Base-by-base conservation (phyloP, 2,797 vertebrate species). In the Acanthurus leucopareius region DNA sequence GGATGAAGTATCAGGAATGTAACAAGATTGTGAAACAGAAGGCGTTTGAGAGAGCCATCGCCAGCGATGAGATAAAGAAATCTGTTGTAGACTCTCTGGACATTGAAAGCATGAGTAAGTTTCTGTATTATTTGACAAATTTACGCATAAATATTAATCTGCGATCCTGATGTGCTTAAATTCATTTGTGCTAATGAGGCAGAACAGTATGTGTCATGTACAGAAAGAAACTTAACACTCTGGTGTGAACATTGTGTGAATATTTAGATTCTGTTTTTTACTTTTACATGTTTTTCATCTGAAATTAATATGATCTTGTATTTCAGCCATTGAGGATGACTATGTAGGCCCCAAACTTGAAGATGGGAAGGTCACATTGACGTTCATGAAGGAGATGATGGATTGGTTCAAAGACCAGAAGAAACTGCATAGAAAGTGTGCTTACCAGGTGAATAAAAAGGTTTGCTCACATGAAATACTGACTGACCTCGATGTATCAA, bases 61-160 rank as follows among this genome's bases (percentile, higher is more conserved):
- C 97, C 52, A 96, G 96, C 0, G 97, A 99, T 0, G 96, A 97
- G 91, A 96, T 92, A 67, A 97, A 97, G 67, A 96, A 96, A 70
- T 98, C 98, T 0, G 97, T 98, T 0, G 97, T 98, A 0, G 97
- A 98, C 90, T 97, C 97, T 2, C 90, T 98, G 58, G 97, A 99
- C 92, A 97, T 99, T 0, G 97, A 98, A 90, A 97, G 93, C 93
- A 99, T 99, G 97, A 97, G 97, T 99, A 88, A 95, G 97, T 92
- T 4, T 66, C 20, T 22, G 1, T 52, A 0, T 70, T 35, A 35
- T 17, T 35, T 5, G 10, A 45, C 7, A 7, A 25, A 28, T 45
- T 5, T 52, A 42, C 22, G 10, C 35, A 47, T 13, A 32, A 35
- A 22, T 3, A 56, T 16, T 5, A 10, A 1, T 40, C 7, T 69